Evolutionary conservation across 2,888 invertebrate genomes (phyloP), one percentile per base, ranked within the genome.

Genomic region (Cheilosia grossa): DNA sequence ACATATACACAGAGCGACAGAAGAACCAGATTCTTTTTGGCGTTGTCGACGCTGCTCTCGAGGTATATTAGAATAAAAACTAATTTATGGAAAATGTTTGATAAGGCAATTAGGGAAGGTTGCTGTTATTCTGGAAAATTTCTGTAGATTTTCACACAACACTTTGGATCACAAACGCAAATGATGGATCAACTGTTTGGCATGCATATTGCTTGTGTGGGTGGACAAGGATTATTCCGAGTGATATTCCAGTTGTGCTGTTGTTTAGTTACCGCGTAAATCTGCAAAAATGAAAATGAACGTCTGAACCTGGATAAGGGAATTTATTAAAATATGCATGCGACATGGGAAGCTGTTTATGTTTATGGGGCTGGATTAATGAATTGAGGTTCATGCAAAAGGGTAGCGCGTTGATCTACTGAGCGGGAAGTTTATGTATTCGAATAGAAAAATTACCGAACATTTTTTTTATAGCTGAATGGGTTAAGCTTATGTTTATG

Each of bases 41-140:
- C 27, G 13, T 54, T 66, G 66, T n/a, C 0, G n/a, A 37, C 9
- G 30, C 56, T 33, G 47, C 56, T 33, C 2, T 47, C 17, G 37
- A 33, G 9, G 24, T 70, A 13, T 37, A 30, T 49, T 49, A 19
- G 58, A 37, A 49, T 33, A 21, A 6, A 33, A 37, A 49, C 49
- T 15, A 70, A 49, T 33, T 58, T 58, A 58, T 49, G 37, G 24
- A 58, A 70, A 70, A 70, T 58, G 49, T 58, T 17, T 70, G 58
- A 70, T 49, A 49, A 70, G 19, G 30, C 30, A 67, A 51, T 24
- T 33, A 19, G 47, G 9, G 7, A 37, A 2, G 30, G 17, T 19
- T 47, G 44, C 30, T 47, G 56, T 69, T 47, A 53, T 56, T 9
- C 30, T 27, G 42, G 67, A 44, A 67, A 56, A 56, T 58, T 30